Conservation (phyloP, 2,888 invertebrate species). For the Cataglyphis cursor region DNA sequence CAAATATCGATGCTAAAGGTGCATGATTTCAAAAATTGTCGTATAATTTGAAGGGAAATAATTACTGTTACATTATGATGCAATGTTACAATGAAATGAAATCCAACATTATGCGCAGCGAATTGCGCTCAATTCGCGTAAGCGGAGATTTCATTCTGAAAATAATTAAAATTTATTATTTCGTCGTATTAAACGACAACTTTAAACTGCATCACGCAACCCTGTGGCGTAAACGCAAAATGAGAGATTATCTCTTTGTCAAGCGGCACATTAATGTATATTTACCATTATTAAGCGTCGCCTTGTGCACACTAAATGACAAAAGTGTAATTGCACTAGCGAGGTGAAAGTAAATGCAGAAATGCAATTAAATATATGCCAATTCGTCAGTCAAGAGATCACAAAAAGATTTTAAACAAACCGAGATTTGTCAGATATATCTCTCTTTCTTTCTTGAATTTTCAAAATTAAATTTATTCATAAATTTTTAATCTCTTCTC, state of each 20-base stretch:
- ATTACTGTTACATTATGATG: not conserved
- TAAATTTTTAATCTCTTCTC: not conserved
- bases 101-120: not conserved
- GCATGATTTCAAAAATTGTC: not conserved
- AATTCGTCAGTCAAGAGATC: constrained; percentile 49
- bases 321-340: constrained; percentile 66
- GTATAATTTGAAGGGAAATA: not conserved
- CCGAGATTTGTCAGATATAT: not conserved
- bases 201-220: constrained; percentile 4
- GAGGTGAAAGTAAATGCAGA: constrained; percentile 70
- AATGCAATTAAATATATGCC: constrained; percentile 57
- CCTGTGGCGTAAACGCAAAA: constrained; percentile 65
- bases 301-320: constrained; percentile 76
- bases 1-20: not conserved
- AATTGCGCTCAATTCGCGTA: not conserved
- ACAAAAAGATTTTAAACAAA: constrained; percentile 32
- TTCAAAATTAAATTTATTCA: not conserved
- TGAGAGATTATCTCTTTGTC: constrained; percentile 76
- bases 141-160: not conserved
- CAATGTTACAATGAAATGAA: not conserved
- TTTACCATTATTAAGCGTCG: constrained; percentile 80
- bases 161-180: constrained; percentile 28
- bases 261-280: constrained; percentile 70
- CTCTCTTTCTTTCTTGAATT: not conserved
- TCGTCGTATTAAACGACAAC: constrained; percentile 15